A percentile compares a stretch with the other conserved stretches of the same genome.
These are phyloP conservation scores for Crax fasciolata DNA, from an alignment of 2,797 vertebrate genomes.

Conservation along the genomic window DNA sequence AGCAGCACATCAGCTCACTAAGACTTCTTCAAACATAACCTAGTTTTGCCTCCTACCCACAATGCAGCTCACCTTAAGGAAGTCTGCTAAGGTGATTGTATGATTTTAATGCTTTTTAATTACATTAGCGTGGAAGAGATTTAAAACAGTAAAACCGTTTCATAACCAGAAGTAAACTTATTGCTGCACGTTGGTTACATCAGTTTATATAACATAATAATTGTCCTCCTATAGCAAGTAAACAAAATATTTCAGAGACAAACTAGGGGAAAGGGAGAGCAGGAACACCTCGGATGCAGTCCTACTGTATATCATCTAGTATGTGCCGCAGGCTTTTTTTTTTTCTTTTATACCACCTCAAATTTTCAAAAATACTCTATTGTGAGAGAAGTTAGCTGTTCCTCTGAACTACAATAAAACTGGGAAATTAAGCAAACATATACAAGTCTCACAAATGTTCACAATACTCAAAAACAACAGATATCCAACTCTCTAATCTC, in stretches of 20 bases:
- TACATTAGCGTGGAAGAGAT: neutral
- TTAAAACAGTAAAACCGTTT: neutral
- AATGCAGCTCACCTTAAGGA: neutral
- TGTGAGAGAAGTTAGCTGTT: neutral
- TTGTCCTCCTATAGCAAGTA: neutral
- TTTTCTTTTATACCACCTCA: neutral
- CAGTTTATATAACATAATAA: neutral
- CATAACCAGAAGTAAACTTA: neutral
- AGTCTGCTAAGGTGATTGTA: neutral
- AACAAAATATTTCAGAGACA: neutral
- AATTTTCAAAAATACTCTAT: neutral
- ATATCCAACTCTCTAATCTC: neutral
- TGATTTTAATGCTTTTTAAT: neutral
- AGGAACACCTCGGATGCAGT: neutral
- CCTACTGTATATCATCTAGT: neutral
- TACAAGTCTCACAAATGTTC: neutral
- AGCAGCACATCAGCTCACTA: neutral
- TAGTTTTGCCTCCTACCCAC: neutral
- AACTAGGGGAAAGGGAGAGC: neutral
- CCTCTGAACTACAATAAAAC: neutral
- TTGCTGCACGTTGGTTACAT: neutral
- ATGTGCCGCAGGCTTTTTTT: neutral
- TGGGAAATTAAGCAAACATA: slow-evolving; percentile 13
- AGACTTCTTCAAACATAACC: neutral
- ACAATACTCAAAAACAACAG: neutral